Conservation (phyloP, 2,888 invertebrate species). For the Morpho helenor region DNA sequence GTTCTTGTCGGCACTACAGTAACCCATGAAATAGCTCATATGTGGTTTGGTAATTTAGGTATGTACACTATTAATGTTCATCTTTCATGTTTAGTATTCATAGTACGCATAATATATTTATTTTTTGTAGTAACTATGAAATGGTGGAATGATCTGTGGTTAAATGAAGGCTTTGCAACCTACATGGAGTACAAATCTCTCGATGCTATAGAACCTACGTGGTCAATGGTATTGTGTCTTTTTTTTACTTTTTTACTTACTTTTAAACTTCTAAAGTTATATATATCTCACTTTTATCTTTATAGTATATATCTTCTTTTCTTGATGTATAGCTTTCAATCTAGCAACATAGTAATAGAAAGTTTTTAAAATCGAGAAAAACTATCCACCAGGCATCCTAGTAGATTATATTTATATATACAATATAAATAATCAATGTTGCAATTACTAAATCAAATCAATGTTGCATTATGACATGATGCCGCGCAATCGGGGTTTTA, state of each 20-base stretch:
- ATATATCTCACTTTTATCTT: not conserved
- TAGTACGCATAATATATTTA: not conserved
- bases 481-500: no score
- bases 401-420: no score
- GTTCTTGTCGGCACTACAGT: no score
- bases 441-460: no score
- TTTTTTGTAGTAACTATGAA: conserved; percentile 89
- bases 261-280: not conserved
- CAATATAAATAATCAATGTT: no score
- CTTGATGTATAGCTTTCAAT: not conserved
- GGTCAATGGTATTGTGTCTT: conserved; percentile 84
- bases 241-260: not conserved
- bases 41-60: no score
- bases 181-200: conserved; percentile 92
- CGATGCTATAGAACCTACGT: conserved; percentile 84
- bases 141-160: conserved; percentile 96
- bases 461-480: no score
- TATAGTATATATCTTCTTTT: not conserved
- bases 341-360: not conserved
- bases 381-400: no score
- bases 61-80: no score
- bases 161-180: conserved; percentile 94
- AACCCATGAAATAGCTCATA: no score
- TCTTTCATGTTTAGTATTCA: no score
- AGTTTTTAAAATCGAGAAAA: no score